A percentile compares a stretch with the other conserved stretches of the same genome.
Conservation (phyloP, 2,888 invertebrate genomes). For the Drosophila trichaetosa region DNA sequence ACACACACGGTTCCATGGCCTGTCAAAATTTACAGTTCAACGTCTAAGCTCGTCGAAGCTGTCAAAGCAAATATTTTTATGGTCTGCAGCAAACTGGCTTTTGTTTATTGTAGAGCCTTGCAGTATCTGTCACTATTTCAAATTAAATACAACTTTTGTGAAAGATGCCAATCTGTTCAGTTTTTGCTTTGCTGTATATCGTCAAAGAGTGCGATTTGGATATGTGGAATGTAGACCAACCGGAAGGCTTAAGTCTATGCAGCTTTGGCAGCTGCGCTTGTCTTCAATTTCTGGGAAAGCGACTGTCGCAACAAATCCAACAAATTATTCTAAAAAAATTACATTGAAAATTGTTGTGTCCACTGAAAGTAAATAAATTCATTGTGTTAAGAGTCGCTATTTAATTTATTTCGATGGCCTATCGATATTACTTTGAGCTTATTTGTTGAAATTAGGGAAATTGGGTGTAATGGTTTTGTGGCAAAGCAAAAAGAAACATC, state of each 20-base stretch:
- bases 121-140: conserved; percentile 21
- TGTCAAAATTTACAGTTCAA: neutral
- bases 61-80: neutral
- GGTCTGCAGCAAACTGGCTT: neutral
- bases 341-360: neutral
- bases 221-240: neutral
- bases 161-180: conserved; percentile 53
- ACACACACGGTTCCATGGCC: neutral
- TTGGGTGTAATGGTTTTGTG: neutral
- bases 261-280: neutral
- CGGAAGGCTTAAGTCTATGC: neutral
- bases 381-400: neutral
- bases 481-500: neutral
- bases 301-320: neutral
- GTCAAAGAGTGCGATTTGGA: conserved; percentile 26
- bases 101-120: neutral
- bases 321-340: conserved; percentile 2
- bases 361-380: neutral
- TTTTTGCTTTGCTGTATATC: conserved; percentile 59
- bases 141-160: conserved; percentile 5
- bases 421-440: neutral
- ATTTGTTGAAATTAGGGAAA: neutral
- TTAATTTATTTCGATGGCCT: neutral
- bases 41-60: neutral
- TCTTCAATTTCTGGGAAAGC: neutral